phyloP scores from a whole-genome alignment of 1,140 invertebrate species.

The Dendroctonus ponderosae region DNA sequence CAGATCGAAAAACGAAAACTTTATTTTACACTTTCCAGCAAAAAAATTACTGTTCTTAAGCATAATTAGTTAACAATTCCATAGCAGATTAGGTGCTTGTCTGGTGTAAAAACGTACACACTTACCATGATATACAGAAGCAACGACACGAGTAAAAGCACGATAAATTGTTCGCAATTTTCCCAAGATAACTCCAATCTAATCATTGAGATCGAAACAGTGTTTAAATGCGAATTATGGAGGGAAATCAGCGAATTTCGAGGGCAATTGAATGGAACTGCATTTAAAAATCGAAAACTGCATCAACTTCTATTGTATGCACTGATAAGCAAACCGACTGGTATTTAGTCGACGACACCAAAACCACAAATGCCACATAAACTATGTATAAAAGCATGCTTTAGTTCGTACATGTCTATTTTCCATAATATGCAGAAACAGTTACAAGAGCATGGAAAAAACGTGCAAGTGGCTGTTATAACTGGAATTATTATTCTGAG shows the following conservation, averaged over 20 bases:
- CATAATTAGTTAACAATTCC: too few relatives aligned
- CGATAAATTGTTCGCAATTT: neutral
- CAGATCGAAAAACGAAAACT: too few relatives aligned
- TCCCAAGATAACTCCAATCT: neutral
- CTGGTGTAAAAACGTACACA: neutral
- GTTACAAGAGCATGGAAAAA: constrained; percentile 13
- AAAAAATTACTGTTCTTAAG: too few relatives aligned
- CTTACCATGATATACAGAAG: neutral
- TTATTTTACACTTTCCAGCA: too few relatives aligned
- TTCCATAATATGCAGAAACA: constrained; percentile 16
- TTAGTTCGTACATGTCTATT: constrained; percentile 7
- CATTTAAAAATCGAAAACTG: too few relatives aligned
- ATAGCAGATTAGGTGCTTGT: too few relatives aligned
- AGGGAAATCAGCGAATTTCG: too few relatives aligned
- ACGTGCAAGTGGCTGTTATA: constrained; percentile 1
- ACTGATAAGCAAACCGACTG: neutral
- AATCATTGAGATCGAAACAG: too few relatives aligned
- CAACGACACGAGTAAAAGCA: constrained; percentile 1
- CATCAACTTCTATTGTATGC: neutral
- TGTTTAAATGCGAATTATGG: too few relatives aligned
- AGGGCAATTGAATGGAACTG: too few relatives aligned
- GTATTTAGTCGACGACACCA: neutral
- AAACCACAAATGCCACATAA: neutral
- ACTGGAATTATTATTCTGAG: neutral
- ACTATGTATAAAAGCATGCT: neutral